Base-by-base conservation (phyloP, 2,888 invertebrate genomes). In the Drosophila pullipes region DNA sequence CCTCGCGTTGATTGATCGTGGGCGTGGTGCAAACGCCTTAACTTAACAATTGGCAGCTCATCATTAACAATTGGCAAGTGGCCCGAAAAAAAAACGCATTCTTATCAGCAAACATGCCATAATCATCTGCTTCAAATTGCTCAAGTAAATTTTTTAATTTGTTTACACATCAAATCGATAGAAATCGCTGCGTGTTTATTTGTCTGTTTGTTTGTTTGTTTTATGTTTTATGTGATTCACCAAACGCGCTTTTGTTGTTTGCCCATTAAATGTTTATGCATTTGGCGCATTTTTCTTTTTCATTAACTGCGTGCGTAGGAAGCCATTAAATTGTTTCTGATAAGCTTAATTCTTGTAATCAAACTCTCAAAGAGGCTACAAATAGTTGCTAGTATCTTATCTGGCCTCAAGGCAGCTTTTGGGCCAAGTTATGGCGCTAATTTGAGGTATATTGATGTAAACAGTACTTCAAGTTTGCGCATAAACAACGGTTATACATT, bases 21-120 rank as follows among this genome's bases (percentile, higher is more conserved):
- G 47, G 47, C 47, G 47, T 47, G 47, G 28, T 16, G 47, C 47
- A 47, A 47, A 57, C 30, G 28, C 57, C 57, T 55, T 7, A 13
- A 35, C 13, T 13, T 4, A 39, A n/a, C 55, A 9, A 39, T 30
- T 55, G 37, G 13, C 55, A 39, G 37, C 28, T 39, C 37, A 39
- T 30, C 57, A 9, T 47, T 25, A 47, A 47, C 25, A 47, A 25
- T 47, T 47, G 47, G 47, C 47, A 47, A 47, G 47, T 16, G 25
- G 47, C 47, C 47, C 47, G 47, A 9, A 47, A 16, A 10, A 44
- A 22, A 22, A 44, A n/a, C n/a, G 3, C 44, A 13, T 22, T 47
- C 47, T 47, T 47, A 47, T 47, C 47, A 25, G 47, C 25, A 9
- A 25, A 25, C 47, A 25, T 16, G 47, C 47, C 47, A 47, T 47